Evolutionary conservation across 2,113 vertebrate species (phyloP), one percentile per base, ranked within the genome.

Genomic region (Tragelaphus strepsiceros): DNA sequence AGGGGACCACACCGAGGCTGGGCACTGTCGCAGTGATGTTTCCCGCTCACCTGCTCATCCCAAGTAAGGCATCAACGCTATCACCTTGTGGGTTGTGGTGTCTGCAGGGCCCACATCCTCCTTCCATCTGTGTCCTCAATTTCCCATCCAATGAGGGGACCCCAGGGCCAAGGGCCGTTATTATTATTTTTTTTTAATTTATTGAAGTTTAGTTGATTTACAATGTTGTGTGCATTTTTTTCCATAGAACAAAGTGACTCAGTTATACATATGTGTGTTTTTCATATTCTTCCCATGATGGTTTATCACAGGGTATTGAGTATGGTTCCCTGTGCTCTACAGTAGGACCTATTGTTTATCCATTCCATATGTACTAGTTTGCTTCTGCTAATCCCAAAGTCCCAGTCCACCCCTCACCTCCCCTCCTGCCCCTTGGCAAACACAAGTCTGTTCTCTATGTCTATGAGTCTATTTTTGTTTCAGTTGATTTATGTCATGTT

Each of bases 21-120:
- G 3, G 5, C 14, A 30, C 22, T 9, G 4, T 11, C 5, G 1
- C 3, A 11, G 13, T 0, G 26, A 56, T 0, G 1, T 0, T 28
- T 32, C 49, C 28, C 0, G 0, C 24, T 30, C 10, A 2, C 2
- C 3, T 22, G 6, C 54, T 77, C 19, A 2, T 43, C 6, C 58
- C 82, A 61, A 0, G 7, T 2, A 13, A 30, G 30, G 2, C 5
- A 0, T 51, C 13, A 2, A 5, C 2, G 4, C 19, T 10, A 1
- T 13, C 5, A 17, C 26, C 32, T 8, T 24, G 9, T 2, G 4
- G 2, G 30, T 15, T 5, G 2, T 4, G 6, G 6, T 1, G 1
- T 39, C 26, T 53, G 56, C 10, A 17, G 16, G 32, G 12, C 61
- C 39, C 21, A 11, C 2, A 1, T 0, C 22, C 10, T 21, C 17